Percentiles rank a stretch among this genome's conserved stretches.
Evolutionary conservation across 2,888 invertebrate species (phyloP).

Genomic region (Aphelenchoides bicaudatus): DNA sequence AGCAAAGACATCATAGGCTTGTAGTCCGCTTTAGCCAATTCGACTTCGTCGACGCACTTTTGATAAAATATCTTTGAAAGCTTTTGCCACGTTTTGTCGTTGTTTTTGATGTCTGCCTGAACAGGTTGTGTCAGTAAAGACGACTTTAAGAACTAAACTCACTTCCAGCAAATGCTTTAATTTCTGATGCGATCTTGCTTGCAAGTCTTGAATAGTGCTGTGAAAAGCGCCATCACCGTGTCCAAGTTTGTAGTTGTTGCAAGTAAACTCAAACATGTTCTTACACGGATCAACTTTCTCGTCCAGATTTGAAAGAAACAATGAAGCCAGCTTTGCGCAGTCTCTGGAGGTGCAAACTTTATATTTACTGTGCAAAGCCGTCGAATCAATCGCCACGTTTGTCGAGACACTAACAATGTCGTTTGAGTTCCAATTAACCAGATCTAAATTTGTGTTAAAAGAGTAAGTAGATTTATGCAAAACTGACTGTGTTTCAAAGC

Average conservation of each 20-base stretch:
- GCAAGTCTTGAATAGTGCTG: slow-evolving; percentile 53
- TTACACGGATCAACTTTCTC: slow-evolving; percentile 55
- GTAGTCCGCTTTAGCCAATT: neutral
- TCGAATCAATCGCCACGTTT: slow-evolving; percentile 26
- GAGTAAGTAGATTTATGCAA: too few species aligned
- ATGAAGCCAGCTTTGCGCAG: slow-evolving; percentile 50
- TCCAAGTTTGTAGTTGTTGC: slow-evolving; percentile 55
- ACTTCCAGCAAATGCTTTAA: slow-evolving; percentile 45
- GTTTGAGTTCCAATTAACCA: too few species aligned
- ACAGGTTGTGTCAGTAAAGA: slow-evolving; percentile 11
- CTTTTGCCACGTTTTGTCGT: slow-evolving; percentile 47
- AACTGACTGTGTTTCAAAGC: too few species aligned
- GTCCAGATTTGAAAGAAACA: slow-evolving; percentile 53
- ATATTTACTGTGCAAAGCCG: slow-evolving; percentile 30
- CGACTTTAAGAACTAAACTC: slow-evolving; percentile 11
- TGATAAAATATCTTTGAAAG: slow-evolving; percentile 52
- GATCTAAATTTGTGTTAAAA: too few species aligned
- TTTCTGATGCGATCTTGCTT: slow-evolving; percentile 44
- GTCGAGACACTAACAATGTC: too few species aligned
- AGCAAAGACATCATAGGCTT: slow-evolving; percentile 27
- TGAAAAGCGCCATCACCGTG: slow-evolving; percentile 51
- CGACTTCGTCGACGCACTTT: slow-evolving; percentile 56
- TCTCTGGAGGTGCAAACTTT: slow-evolving; percentile 54
- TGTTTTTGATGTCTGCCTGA: slow-evolving; percentile 29
- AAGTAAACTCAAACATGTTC: slow-evolving; percentile 57